Evolutionary conservation across 2,888 invertebrate species (phyloP).

Genomic region (Nemoura dubitans): DNA sequence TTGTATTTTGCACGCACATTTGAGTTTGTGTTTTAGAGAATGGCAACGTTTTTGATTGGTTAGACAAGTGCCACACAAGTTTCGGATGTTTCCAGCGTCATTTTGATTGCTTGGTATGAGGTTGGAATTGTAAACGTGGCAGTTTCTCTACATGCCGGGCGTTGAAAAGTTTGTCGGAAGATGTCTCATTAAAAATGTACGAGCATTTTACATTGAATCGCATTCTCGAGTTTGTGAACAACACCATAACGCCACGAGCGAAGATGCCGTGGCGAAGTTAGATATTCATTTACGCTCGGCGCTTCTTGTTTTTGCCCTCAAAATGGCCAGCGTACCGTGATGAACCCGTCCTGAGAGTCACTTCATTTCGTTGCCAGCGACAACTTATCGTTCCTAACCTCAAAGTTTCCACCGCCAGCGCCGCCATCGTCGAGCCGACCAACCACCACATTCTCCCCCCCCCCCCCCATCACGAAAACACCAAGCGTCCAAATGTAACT

Average conservation of each 20-base stretch:
- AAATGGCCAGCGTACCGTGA: not conserved
- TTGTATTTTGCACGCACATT: not conserved
- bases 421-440: not conserved
- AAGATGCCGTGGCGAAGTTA: not conserved
- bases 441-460: not conserved
- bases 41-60: not conserved
- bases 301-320: not conserved
- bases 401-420: not conserved
- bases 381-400: not conserved
- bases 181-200: not conserved
- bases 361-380: slow-evolving; percentile 17
- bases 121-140: not conserved
- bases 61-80: not conserved
- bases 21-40: not conserved
- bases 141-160: too few species aligned
- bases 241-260: not conserved
- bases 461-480: too few species aligned
- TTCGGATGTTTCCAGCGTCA: not conserved
- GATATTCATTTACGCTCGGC: slow-evolving; percentile 1
- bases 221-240: not conserved
- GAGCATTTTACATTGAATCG: not conserved
- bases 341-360: not conserved
- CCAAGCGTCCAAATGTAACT: slow-evolving; percentile 2
- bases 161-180: not conserved
- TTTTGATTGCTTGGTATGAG: not conserved